These are phyloP conservation scores for Tiliacea citrago DNA, from an alignment of 2,888 invertebrate genomes.

Conservation along the genomic window DNA sequence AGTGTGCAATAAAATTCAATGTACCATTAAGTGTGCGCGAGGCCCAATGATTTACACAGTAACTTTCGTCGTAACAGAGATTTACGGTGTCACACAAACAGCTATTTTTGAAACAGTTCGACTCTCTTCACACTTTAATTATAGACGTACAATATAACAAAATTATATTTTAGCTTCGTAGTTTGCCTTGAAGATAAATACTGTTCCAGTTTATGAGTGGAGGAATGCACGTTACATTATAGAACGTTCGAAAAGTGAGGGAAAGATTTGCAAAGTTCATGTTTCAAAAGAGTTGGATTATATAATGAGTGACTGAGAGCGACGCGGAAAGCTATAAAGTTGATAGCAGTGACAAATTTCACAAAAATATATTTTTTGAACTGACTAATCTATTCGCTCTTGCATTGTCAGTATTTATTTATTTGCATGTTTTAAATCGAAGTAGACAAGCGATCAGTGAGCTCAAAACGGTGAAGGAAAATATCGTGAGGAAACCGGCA, in stretches of 20 bases:
- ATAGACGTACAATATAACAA: constrained; percentile 87
- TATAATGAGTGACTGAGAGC: constrained; percentile 57
- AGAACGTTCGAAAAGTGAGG: constrained; percentile 44
- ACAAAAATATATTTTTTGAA: constrained; percentile 22
- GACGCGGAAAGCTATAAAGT: constrained; percentile 17
- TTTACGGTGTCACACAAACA: constrained; percentile 87
- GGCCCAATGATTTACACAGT: constrained; percentile 84
- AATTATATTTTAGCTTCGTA: constrained; percentile 81
- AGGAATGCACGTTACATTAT: constrained; percentile 61
- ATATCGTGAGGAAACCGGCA: too few species aligned
- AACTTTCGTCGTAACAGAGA: constrained; percentile 86
- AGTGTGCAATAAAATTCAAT: constrained; percentile 84
- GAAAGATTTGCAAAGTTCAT: constrained; percentile 43
- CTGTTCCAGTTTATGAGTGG: constrained; percentile 73
- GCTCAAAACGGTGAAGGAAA: too few species aligned
- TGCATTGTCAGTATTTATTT: constrained; percentile 7
- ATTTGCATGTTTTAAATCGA: not conserved
- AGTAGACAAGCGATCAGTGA: not conserved
- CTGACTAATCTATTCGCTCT: not conserved
- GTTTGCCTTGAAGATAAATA: constrained; percentile 81
- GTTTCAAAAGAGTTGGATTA: constrained; percentile 52
- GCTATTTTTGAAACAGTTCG: constrained; percentile 86
- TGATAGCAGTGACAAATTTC: constrained; percentile 27
- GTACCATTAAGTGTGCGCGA: constrained; percentile 81
- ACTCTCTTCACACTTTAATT: constrained; percentile 88